Evolutionary conservation across 2,888 invertebrate species (phyloP), one percentile per base, ranked within the genome.

Genomic region (Tethea ocularis): DNA sequence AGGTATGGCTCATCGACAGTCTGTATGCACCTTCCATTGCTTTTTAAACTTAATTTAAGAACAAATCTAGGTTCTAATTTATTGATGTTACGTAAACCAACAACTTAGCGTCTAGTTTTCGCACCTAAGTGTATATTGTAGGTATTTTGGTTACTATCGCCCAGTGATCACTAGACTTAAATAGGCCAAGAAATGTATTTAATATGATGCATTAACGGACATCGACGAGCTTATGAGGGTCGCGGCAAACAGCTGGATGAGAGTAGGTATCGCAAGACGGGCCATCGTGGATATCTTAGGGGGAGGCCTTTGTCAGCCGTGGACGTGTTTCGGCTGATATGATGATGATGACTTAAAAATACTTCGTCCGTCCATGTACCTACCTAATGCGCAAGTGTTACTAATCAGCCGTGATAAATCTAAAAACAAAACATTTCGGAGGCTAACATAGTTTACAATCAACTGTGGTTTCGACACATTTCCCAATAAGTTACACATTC

Each of bases 341-440:
- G n/a, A 17, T 15, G 26, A 24, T 22, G 29, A 54, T 54, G 46
- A 58, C 41, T 58, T 58, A 26, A 58, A 58, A 58, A 58, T 54
- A 58, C 54, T 54, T 33, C 54, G 29, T 46, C 22, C 41, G 24
- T 41, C 51, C 46, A 24, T 46, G 23, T 38, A 36, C 5, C 29
- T 33, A 13, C 56, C 33, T 52, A 36, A 52, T 52, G 41, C 46
- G 54, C 20, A 46, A 54, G 38, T 51, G 57, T 57, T 33, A 20
- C 51, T 57, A 57, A 57, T 51, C 29, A 51, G 20, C 20, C 33
- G 51, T 57, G 33, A 29, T 51, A 46, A 57, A 51, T 36, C 33
- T 17, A 17, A 29, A 51, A 56, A 56, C 56, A 24, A 46, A 56
- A 51, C 46, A 51, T 24, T 17, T 41, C 26, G 29, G 56, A 57